phyloP scores from a whole-genome alignment of 2,797 vertebrate species.

The Pantherophis vulpinus region DNA sequence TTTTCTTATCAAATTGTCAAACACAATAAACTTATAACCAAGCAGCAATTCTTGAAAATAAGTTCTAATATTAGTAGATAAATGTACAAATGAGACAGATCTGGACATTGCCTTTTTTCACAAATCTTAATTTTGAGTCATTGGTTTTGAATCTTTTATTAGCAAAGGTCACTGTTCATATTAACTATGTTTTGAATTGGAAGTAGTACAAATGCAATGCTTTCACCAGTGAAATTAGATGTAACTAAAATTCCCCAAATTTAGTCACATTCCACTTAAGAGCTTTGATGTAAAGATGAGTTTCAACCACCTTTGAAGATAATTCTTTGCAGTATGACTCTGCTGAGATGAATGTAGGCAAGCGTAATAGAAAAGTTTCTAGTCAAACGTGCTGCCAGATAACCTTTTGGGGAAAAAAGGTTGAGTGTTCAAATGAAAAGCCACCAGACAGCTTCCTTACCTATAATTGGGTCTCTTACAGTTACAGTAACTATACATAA shows the following conservation, averaged over 20 bases:
- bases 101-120: not conserved
- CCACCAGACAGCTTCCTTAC: not conserved
- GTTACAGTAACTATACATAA: not conserved
- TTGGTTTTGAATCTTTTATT: not conserved
- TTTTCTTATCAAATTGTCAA: not conserved
- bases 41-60: not conserved
- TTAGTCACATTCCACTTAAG: not conserved
- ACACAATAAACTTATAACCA: not conserved
- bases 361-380: not conserved
- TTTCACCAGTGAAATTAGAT: not conserved
- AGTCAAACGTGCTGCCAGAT: not conserved
- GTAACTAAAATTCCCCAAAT: not conserved
- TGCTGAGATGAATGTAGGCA: not conserved
- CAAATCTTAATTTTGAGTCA: not conserved
- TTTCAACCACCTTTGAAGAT: not conserved
- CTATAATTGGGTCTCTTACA: not conserved
- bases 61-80: not conserved
- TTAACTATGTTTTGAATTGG: not conserved
- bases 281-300: not conserved
- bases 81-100: not conserved
- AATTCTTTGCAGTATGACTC: not conserved
- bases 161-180: not conserved
- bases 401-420: not conserved
- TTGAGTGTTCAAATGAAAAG: not conserved
- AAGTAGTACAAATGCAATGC: not conserved